Conservation (phyloP, 2,888 invertebrate species). For the Andrena flavipes region DNA sequence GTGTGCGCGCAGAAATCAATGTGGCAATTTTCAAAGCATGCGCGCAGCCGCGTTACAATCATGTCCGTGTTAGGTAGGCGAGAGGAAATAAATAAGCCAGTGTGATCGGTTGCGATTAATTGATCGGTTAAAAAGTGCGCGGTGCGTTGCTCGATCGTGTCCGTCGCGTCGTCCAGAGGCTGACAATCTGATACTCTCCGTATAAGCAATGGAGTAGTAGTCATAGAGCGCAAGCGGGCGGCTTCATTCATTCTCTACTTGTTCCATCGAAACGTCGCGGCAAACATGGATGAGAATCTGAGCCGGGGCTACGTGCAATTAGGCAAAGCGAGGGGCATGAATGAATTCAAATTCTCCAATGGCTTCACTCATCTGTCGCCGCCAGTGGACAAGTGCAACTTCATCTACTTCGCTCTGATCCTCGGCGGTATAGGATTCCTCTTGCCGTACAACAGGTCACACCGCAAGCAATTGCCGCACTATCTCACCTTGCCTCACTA, state of each 20-base stretch:
- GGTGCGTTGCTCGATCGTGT: background rate
- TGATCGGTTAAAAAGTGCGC: conserved; percentile 32
- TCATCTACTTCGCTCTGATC: conserved; percentile 91
- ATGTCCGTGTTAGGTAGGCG: conserved; percentile 61
- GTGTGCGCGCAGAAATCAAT: conserved; percentile 85
- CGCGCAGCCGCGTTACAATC: conserved; percentile 69
- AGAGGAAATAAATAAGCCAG: conserved; percentile 66
- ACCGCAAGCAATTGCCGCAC: conserved; percentile 30
- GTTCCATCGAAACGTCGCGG: conserved; percentile 6
- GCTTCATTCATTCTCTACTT: background rate
- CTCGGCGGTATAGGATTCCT: conserved; percentile 96
- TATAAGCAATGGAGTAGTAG: conserved; percentile 29
- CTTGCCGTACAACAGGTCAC: conserved; percentile 95
- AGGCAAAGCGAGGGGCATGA: conserved; percentile 87
- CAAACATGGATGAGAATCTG: conserved; percentile 88
- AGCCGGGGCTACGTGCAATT: conserved; percentile 88
- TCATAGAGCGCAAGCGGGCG: conserved; percentile 6
- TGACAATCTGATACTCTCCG: background rate
- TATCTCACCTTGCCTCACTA: background rate
- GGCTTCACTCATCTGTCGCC: conserved; percentile 88
- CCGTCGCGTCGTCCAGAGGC: background rate
- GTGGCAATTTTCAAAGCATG: conserved; percentile 82
- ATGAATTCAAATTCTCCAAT: conserved; percentile 85
- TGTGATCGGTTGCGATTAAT: conserved; percentile 51
- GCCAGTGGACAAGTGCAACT: conserved; percentile 90